Evolutionary conservation across 2,797 vertebrate genomes (phyloP), one percentile per base, ranked within the genome.

Genomic region (Enteromius paludinosus): DNA sequence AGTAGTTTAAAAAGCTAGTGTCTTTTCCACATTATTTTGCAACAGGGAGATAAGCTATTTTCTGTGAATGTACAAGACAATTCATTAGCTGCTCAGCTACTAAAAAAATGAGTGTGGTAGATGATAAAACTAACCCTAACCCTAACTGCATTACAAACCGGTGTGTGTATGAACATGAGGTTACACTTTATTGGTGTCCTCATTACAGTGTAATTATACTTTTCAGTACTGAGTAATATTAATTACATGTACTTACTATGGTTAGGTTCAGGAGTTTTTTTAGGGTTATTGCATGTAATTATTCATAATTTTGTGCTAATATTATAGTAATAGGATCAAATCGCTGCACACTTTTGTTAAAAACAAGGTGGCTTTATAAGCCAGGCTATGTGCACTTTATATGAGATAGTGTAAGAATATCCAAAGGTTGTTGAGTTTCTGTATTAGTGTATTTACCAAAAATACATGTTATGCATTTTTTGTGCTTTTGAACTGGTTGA

Each of bases 401-500:
- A 17, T 18, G 25, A 62, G 62, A 71, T 62, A 43, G 1, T 4
- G 12, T 84, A 10, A n/a, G 18, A 30, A 35, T 78, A 6, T 76
- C 61, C 79, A 25, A 49, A n/a, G 77, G 64, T 80, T 75, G 12
- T 61, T 61, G 20, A 33, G 62, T 43, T 38, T 43, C 38, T 79
- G 43, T 61, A n/a, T 78, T 47, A 69, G 59, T 88, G 64, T 84
- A 49, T 78, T 69, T 82, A 81, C 49, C 45, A 62, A 41, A 12
- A 78, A 47, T 15, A 35, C 20, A 47, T 70, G 47, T 9, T 20
- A 83, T 76, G 38, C 79, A 47, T 66, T 78, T 82, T 73, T 86
- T 74, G 66, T 59, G 45, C 78, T 76, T 84, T 86, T 78, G 78
- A 87, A 84, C 85, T 72, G 68, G 84, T 80, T 71, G 83, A 79